A percentile compares a stretch with the other conserved stretches of the same genome.
phyloP scores from a whole-genome alignment of 2,113 vertebrate genomes.

The Elanus axillaris region DNA sequence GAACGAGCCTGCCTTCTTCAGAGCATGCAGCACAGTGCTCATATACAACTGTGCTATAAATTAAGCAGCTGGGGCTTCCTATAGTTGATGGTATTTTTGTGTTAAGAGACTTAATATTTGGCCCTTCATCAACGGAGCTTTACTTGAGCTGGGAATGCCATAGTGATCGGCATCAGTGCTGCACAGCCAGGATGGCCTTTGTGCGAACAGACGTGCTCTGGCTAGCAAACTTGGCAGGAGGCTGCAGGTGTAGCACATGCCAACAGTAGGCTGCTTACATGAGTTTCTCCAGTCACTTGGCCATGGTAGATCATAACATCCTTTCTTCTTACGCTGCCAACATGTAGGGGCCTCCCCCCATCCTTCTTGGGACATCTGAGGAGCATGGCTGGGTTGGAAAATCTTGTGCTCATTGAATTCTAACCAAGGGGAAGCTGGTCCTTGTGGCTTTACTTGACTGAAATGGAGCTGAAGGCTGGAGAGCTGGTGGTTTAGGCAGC shows the following conservation, averaged over 20 bases:
- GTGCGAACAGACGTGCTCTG: neutral
- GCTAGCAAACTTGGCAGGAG: neutral
- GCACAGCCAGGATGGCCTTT: neutral
- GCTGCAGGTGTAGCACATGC: neutral
- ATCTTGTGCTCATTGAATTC: neutral
- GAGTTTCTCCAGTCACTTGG: neutral
- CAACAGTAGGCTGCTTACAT: neutral
- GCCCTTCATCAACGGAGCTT: neutral
- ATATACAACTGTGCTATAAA: accelerated
- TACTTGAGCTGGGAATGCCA: neutral
- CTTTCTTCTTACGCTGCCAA: neutral
- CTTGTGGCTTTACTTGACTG: accelerated
- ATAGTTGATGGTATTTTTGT: neutral
- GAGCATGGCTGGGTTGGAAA: neutral
- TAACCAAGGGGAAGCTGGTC: neutral
- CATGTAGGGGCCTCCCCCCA: accelerated
- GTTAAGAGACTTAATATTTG: neutral
- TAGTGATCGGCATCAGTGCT: accelerated
- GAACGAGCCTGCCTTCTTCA: accelerated
- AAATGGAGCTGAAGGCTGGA: neutral
- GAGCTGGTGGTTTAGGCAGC: neutral
- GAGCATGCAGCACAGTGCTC: accelerated
- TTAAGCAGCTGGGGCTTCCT: neutral
- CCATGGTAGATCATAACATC: neutral
- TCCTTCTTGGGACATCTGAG: neutral